Percentiles rank a stretch among this genome's conserved stretches.
Evolutionary conservation across 2,888 invertebrate genomes (phyloP).

Genomic region (Muschampia plurimacula): DNA sequence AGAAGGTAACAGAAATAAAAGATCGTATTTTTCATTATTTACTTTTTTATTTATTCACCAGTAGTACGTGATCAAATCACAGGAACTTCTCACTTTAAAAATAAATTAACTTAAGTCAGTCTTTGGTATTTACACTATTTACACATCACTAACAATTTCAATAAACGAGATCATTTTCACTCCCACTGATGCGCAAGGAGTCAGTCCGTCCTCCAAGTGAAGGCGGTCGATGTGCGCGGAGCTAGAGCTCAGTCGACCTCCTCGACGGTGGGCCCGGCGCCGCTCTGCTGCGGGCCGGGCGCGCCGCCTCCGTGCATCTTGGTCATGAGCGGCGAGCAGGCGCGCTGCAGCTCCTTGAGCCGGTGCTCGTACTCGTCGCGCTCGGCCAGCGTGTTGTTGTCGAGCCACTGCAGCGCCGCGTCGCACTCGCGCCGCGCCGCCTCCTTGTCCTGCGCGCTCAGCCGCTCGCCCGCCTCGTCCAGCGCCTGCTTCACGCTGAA

Average conservation of each 20-base stretch:
- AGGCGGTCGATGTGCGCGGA: background rate
- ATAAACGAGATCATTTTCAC: background rate
- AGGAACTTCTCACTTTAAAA: conserved; percentile 26
- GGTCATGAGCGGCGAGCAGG: conserved; percentile 85
- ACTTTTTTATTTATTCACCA: conserved; percentile 15
- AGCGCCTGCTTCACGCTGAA: conserved; percentile 89
- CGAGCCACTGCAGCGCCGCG: conserved; percentile 89
- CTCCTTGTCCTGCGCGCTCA: conserved; percentile 89
- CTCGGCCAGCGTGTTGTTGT: conserved; percentile 87
- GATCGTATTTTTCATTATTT: background rate
- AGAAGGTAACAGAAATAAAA: background rate
- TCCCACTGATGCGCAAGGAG: no score
- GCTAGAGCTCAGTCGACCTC: conserved; percentile 46
- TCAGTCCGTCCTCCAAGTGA: background rate
- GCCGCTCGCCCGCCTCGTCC: conserved; percentile 86
- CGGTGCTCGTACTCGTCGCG: conserved; percentile 88
- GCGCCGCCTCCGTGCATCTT: conserved; percentile 77
- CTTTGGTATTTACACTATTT: conserved; percentile 16
- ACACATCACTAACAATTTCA: background rate
- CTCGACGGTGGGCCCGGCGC: conserved; percentile 46
- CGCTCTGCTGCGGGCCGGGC: conserved; percentile 41
- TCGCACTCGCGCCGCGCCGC: conserved; percentile 79
- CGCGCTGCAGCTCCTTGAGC: conserved; percentile 85
- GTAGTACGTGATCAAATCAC: conserved; percentile 10
- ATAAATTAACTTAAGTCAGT: conserved; percentile 30